Conservation (phyloP, 2,113 vertebrate species). For the Leuciscus idus region DNA sequence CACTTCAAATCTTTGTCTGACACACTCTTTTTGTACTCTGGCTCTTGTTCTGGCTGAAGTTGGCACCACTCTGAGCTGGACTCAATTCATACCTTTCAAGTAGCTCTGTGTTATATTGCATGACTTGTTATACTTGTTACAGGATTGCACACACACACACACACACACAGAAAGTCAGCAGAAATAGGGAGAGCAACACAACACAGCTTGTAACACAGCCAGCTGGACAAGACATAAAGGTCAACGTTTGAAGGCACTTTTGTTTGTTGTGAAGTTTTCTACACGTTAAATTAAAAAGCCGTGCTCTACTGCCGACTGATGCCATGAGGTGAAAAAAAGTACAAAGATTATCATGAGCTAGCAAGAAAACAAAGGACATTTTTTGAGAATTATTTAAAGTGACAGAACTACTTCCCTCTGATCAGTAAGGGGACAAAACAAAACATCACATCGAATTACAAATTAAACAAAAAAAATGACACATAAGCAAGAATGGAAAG, state of each 20-base stretch:
- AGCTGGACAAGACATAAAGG: not conserved
- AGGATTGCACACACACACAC: too few relatives aligned
- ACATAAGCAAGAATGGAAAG: not conserved
- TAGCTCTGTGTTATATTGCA: not conserved
- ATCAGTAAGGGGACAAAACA: constrained; percentile 1
- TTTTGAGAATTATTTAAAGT: not conserved
- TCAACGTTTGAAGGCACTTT: not conserved
- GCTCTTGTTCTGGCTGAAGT: not conserved
- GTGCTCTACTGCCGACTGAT: not conserved
- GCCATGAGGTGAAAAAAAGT: constrained; percentile 12
- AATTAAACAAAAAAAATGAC: constrained; percentile 20
- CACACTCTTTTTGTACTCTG: not conserved
- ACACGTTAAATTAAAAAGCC: constrained; percentile 26
- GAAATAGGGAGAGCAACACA: not conserved
- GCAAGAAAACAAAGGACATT: not conserved
- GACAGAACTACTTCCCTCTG: not conserved
- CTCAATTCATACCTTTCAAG: not conserved
- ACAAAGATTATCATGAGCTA: not conserved
- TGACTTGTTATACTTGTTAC: not conserved
- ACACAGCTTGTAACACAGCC: not conserved
- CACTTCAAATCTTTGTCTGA: not conserved
- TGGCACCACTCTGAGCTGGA: not conserved
- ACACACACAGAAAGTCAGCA: not conserved
- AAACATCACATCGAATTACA: constrained; percentile 25
- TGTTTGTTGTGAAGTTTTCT: constrained; percentile 3